These are phyloP conservation scores for Phengaris arion DNA, from an alignment of 2,888 invertebrate species.

Conservation along the genomic window DNA sequence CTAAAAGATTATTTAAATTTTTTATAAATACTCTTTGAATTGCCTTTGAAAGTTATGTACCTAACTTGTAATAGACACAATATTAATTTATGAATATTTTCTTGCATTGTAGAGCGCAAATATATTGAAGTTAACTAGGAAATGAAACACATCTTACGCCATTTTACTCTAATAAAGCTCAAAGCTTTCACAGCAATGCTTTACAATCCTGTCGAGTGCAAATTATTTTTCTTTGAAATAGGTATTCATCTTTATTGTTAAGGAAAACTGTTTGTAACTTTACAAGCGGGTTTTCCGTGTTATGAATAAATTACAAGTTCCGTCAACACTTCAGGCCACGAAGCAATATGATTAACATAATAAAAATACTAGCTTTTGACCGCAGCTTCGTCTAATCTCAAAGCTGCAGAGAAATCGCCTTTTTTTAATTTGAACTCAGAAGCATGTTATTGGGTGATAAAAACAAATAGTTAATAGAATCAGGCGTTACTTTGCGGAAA, in stretches of 20 bases:
- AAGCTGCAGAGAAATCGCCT: neutral
- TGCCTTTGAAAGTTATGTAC: too few relatives aligned
- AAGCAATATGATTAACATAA: constrained; percentile 34
- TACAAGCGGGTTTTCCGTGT: constrained; percentile 63
- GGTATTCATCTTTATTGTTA: constrained; percentile 64
- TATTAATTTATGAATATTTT: too few relatives aligned
- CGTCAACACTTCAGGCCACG: constrained; percentile 42
- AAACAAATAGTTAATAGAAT: too few relatives aligned
- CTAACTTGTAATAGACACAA: too few relatives aligned
- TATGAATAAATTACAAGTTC: constrained; percentile 78
- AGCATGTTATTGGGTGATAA: neutral
- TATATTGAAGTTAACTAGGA: too few relatives aligned
- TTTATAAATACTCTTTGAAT: too few relatives aligned
- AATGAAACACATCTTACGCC: constrained; percentile 26
- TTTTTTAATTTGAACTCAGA: neutral
- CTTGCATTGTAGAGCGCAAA: constrained; percentile 15
- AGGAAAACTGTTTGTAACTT: constrained; percentile 64
- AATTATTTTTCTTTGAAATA: constrained; percentile 57
- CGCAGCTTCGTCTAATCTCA: neutral
- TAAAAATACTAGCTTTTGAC: neutral
- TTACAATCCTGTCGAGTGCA: constrained; percentile 41
- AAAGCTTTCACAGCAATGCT: constrained; percentile 37
- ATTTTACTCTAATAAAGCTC: constrained; percentile 36
- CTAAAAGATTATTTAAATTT: too few relatives aligned
- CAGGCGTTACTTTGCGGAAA: too few relatives aligned